Conservation (phyloP, 2,888 invertebrate species). For the Drosophila recens region DNA sequence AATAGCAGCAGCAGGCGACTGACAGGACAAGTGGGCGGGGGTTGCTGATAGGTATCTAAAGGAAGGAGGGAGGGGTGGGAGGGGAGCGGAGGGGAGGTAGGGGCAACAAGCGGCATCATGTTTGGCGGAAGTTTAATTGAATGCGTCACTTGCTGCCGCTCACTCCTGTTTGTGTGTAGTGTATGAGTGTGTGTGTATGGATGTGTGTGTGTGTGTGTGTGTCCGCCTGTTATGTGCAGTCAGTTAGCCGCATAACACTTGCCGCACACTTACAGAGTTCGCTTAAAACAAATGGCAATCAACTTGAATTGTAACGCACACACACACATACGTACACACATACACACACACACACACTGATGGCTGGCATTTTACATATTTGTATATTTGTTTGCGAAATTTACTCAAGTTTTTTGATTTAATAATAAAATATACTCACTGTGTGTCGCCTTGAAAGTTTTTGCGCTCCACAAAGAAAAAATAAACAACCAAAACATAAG, state of each 20-base stretch:
- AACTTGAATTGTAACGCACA: conserved; percentile 74
- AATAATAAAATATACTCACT: conserved; percentile 64
- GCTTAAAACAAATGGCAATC: conserved; percentile 78
- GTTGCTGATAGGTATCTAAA: not conserved
- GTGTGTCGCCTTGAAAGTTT: conserved; percentile 14
- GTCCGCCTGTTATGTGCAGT: conserved; percentile 66
- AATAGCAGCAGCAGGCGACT: conserved; percentile 9
- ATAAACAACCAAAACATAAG: not conserved
- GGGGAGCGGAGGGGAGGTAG: conserved; percentile 18
- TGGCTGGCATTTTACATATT: conserved; percentile 48
- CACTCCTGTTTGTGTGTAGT: conserved; percentile 18
- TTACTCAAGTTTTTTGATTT: conserved; percentile 78
- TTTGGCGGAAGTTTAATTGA: conserved; percentile 82
- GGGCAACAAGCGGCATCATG: conserved; percentile 65
- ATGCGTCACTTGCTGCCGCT: conserved; percentile 67
- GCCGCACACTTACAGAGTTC: conserved; percentile 56
- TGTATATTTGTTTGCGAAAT: conserved; percentile 64
- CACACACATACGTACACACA: conserved; percentile 14
- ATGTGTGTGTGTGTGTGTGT: conserved; percentile 31
- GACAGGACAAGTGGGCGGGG: conserved; percentile 6
- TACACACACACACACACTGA: conserved; percentile 8
- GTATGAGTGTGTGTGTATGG: conserved; percentile 37
- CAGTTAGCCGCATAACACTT: conserved; percentile 77
- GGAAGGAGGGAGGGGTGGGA: conserved; percentile 1
- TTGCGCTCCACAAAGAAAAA: conserved; percentile 10